Conservation (phyloP, 2,888 invertebrate species). For the Nomada flava region DNA sequence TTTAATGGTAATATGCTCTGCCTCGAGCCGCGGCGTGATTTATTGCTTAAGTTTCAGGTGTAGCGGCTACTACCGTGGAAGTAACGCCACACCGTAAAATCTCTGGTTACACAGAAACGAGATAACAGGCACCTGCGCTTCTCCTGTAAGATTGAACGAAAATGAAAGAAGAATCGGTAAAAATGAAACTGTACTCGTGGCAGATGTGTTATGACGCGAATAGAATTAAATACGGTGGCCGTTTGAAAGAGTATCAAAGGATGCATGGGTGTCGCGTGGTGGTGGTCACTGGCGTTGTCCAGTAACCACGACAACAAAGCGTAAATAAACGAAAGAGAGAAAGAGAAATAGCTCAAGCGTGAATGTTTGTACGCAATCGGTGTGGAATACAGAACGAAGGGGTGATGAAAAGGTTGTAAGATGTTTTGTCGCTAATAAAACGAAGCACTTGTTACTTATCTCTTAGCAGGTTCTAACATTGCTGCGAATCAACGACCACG, state of each 20-base stretch:
- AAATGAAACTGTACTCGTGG: slow-evolving; percentile 4
- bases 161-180: background rate
- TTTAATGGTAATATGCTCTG: slow-evolving; percentile 27
- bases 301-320: background rate
- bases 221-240: background rate
- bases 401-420: slow-evolving; percentile 41
- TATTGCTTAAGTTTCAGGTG: slow-evolving; percentile 19
- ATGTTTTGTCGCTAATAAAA: slow-evolving; percentile 42
- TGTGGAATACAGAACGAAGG: background rate
- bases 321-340: background rate
- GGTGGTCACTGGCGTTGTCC: background rate
- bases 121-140: background rate
- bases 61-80: slow-evolving; percentile 9
- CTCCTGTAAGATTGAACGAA: background rate
- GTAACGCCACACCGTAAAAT: background rate
- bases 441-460: slow-evolving; percentile 43
- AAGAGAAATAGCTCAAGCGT: slow-evolving; percentile 20
- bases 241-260: background rate
- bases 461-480: slow-evolving; percentile 24
- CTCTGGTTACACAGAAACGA: background rate
- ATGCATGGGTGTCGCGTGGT: background rate
- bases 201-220: slow-evolving; percentile 20
- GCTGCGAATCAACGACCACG: slow-evolving; percentile 17
- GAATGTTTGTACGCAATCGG: slow-evolving; percentile 1
- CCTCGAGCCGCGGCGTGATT: slow-evolving; percentile 9